These are phyloP conservation scores for Scaptodrosophila latifasciaeformis DNA, from an alignment of 2,888 invertebrate genomes.

Conservation along the genomic window DNA sequence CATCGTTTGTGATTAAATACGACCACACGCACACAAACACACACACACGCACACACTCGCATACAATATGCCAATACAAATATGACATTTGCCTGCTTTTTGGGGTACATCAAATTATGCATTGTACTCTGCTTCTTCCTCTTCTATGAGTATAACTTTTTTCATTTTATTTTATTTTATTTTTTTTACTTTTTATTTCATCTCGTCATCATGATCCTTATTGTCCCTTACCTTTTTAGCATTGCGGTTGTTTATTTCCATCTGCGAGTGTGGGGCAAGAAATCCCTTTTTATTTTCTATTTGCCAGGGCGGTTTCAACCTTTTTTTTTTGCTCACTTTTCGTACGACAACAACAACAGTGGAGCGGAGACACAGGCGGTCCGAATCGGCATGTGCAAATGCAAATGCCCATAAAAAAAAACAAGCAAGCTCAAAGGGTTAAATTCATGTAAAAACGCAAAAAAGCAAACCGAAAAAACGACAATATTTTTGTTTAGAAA, in stretches of 20 bases:
- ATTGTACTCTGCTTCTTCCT: too few species aligned
- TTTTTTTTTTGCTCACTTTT: slow-evolving; percentile 50
- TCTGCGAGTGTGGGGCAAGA: slow-evolving; percentile 40
- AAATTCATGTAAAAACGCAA: slow-evolving; percentile 68
- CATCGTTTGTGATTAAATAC: slow-evolving; percentile 64
- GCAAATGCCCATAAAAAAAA: slow-evolving; percentile 38
- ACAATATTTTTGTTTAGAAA: slow-evolving; percentile 7
- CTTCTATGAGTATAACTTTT: too few species aligned
- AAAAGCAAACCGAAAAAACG: slow-evolving; percentile 51
- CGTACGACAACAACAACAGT: slow-evolving; percentile 27
- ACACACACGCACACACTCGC: slow-evolving; percentile 12
- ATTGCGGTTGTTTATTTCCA: neutral
- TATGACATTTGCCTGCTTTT: too few species aligned
- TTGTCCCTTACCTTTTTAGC: slow-evolving; percentile 25
- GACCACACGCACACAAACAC: slow-evolving; percentile 28
- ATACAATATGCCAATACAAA: too few species aligned
- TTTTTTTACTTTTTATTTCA: too few species aligned
- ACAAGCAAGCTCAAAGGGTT: slow-evolving; percentile 65
- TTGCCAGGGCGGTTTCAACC: slow-evolving; percentile 57
- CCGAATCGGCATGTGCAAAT: slow-evolving; percentile 62
- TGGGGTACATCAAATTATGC: slow-evolving; percentile 8
- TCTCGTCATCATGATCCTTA: slow-evolving; percentile 60
- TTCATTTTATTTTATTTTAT: too few species aligned
- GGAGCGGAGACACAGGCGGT: slow-evolving; percentile 13
- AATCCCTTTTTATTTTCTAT: slow-evolving; percentile 60